Conservation (phyloP, 2,113 vertebrate species). For the Agapornis roseicollis region DNA sequence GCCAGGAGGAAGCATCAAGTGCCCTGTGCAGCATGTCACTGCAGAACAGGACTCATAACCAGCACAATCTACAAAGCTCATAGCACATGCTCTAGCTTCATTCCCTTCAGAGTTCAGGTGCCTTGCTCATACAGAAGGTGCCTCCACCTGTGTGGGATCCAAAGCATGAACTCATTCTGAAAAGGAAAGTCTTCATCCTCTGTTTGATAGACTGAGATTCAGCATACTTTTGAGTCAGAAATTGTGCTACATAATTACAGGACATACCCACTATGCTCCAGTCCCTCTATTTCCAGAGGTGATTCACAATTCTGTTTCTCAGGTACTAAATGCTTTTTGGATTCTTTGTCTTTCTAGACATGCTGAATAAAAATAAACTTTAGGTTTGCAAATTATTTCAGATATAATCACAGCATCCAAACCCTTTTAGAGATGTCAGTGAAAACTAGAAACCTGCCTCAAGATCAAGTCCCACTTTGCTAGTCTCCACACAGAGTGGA, state of each 20-base stretch:
- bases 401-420: slow-evolving; percentile 26
- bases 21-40: neutral
- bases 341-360: neutral
- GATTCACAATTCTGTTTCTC: neutral
- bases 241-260: neutral
- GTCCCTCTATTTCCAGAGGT: neutral
- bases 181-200: neutral
- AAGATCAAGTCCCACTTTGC: neutral
- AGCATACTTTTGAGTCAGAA: neutral
- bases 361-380: slow-evolving; percentile 26
- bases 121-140: neutral
- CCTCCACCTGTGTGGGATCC: neutral
- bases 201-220: neutral
- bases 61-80: neutral
- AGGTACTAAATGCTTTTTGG: neutral
- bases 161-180: neutral
- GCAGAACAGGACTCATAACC: neutral
- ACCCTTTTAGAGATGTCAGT: slow-evolving; percentile 7
- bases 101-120: rapidly evolving
- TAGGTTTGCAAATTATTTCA: slow-evolving; percentile 13
- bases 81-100: neutral
- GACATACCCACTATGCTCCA: neutral
- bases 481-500: neutral
- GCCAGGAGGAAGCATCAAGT: neutral
- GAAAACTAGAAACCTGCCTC: neutral